These are phyloP conservation scores for Tenthredo livida DNA, from an alignment of 2,888 invertebrate species.

Conservation along the genomic window DNA sequence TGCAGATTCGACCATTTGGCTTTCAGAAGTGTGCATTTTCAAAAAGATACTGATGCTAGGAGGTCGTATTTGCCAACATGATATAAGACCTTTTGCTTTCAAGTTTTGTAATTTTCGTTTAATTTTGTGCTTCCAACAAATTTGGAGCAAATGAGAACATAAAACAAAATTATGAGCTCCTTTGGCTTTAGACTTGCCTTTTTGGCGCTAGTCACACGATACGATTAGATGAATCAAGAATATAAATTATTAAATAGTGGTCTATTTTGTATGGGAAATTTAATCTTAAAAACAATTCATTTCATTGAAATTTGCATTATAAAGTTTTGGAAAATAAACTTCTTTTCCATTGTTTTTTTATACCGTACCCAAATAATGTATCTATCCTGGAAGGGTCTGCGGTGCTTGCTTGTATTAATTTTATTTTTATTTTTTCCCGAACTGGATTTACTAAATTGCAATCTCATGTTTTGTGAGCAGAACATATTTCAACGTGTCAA, in stretches of 20 bases:
- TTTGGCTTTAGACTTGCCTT: too few species aligned
- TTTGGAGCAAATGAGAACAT: too few species aligned
- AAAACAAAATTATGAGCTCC: too few species aligned
- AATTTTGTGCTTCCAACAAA: too few species aligned
- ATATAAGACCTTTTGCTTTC: too few species aligned
- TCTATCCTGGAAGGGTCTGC: neutral
- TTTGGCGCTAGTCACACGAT: neutral
- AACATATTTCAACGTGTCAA: neutral
- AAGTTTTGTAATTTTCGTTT: too few species aligned
- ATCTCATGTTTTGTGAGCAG: neutral
- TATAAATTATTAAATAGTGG: neutral
- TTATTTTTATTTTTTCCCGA: neutral
- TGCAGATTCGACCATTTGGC: too few species aligned
- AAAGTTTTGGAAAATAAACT: neutral
- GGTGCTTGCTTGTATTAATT: neutral
- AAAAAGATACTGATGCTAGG: too few species aligned
- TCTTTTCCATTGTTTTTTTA: neutral
- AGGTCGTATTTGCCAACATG: too few species aligned
- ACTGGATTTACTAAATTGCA: neutral
- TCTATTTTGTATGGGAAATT: neutral
- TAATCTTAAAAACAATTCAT: neutral
- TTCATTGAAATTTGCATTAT: neutral
- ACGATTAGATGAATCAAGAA: neutral
- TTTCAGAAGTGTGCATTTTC: too few species aligned
- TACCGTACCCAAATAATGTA: neutral